Evolutionary conservation across 2,888 invertebrate species (phyloP).

Genomic region (Elysia crispata): DNA sequence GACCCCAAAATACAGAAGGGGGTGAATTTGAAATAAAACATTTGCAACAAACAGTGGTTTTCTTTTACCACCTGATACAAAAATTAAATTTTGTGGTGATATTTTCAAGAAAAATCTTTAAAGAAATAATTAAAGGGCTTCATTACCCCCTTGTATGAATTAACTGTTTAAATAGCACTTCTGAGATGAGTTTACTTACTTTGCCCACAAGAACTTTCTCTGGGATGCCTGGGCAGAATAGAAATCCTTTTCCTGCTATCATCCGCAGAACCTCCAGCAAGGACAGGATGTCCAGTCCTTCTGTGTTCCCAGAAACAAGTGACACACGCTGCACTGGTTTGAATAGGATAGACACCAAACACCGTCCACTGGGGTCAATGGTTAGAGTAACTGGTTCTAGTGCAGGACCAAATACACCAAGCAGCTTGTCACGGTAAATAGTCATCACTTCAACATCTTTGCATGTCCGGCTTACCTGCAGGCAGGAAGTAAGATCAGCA

Average conservation of each 20-base stretch:
- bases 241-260: slow-evolving; percentile 42
- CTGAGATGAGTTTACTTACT: slow-evolving; percentile 3
- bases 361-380: slow-evolving; percentile 41
- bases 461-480: slow-evolving; percentile 35
- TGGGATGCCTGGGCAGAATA: slow-evolving; percentile 45
- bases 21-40: too few species aligned
- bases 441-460: slow-evolving; percentile 32
- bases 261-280: slow-evolving; percentile 32
- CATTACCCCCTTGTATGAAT: too few species aligned
- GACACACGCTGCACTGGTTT: slow-evolving; percentile 41
- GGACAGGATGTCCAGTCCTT: slow-evolving; percentile 23
- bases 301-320: slow-evolving; percentile 2
- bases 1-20: too few species aligned
- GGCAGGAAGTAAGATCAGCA: neutral
- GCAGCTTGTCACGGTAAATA: slow-evolving; percentile 31
- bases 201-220: slow-evolving; percentile 41
- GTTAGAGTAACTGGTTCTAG: slow-evolving; percentile 44
- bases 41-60: too few species aligned
- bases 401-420: slow-evolving; percentile 42
- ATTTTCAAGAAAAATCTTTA: too few species aligned
- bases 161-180: neutral
- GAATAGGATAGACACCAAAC: slow-evolving; percentile 31
- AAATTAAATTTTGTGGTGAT: too few species aligned
- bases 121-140: too few species aligned
- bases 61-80: too few species aligned